Percentiles rank a stretch among this genome's conserved stretches.
Evolutionary conservation across 2,888 invertebrate species (phyloP).

Genomic region (Hirtodrosophila trivittata): DNA sequence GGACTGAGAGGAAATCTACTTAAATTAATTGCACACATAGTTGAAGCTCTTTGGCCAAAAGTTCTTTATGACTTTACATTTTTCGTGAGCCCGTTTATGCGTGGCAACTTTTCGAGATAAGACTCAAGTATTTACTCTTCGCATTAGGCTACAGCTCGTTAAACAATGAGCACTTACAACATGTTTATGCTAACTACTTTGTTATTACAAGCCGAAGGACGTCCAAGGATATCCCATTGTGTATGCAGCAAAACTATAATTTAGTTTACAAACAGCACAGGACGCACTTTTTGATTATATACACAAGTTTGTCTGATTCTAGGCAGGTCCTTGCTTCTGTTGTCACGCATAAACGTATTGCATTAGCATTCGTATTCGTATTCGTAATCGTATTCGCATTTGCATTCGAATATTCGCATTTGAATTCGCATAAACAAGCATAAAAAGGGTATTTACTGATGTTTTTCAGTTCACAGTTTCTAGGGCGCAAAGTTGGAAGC

Average conservation of each 20-base stretch:
- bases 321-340: too few relatives aligned
- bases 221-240: too few relatives aligned
- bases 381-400: conserved; percentile 32
- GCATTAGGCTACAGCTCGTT: too few relatives aligned
- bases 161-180: too few relatives aligned
- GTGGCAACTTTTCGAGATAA: conserved; percentile 2
- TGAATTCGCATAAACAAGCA: conserved; percentile 55
- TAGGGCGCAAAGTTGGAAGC: conserved; percentile 56
- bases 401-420: conserved; percentile 26
- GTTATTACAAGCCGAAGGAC: too few relatives aligned
- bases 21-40: conserved; percentile 62
- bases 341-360: conserved; percentile 33
- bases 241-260: too few relatives aligned
- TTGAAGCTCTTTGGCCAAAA: conserved; percentile 2
- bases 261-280: too few relatives aligned
- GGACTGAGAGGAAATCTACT: conserved; percentile 51
- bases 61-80: conserved; percentile 13
- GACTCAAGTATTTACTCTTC: conserved; percentile 10
- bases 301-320: too few relatives aligned
- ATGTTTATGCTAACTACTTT: too few relatives aligned
- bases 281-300: too few relatives aligned
- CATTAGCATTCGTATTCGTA: not conserved
- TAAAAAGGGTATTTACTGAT: conserved; percentile 51
- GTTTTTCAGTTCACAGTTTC: conserved; percentile 51
- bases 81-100: conserved; percentile 7